Evolutionary conservation across 2,113 vertebrate species (phyloP).

Genomic region (Pluvianellus socialis): DNA sequence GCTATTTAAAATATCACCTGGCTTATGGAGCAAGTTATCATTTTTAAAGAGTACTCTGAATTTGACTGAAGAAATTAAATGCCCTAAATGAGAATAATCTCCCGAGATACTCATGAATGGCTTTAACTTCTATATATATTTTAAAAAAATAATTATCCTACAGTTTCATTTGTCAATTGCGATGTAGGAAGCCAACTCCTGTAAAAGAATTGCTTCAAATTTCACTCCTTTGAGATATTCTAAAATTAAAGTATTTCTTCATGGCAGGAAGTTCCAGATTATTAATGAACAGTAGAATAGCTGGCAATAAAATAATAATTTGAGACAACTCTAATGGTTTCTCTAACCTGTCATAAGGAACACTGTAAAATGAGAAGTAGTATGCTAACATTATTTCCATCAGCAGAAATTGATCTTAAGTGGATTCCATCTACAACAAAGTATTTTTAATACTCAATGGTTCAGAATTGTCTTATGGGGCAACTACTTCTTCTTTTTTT

Average conservation of each 20-base stretch:
- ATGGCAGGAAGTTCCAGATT: conserved; percentile 3
- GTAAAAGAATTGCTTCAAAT: conserved; percentile 7
- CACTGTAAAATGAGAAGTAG: background rate
- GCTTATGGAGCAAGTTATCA: background rate
- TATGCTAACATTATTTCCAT: background rate
- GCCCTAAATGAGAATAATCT: background rate
- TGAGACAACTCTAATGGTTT: conserved; percentile 18
- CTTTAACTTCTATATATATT: background rate
- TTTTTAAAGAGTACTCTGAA: background rate
- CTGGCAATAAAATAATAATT: conserved; percentile 49
- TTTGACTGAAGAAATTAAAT: conserved; percentile 15
- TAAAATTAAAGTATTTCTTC: conserved; percentile 43
- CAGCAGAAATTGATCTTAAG: background rate
- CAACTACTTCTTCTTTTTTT: background rate
- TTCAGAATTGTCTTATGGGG: background rate
- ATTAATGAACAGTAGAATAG: conserved; percentile 51
- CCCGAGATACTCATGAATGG: background rate
- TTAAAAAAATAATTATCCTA: background rate
- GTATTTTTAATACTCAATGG: background rate
- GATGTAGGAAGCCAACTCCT: background rate
- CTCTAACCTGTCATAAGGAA: conserved; percentile 11
- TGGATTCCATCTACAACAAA: background rate
- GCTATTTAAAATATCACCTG: background rate
- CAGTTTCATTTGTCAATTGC: conserved; percentile 35
- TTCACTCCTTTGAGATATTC: conserved; percentile 34